A percentile compares a stretch with the other conserved stretches of the same genome.
Evolutionary conservation across 2,888 invertebrate genomes (phyloP).

Genomic region (Drosophila greeni): DNA sequence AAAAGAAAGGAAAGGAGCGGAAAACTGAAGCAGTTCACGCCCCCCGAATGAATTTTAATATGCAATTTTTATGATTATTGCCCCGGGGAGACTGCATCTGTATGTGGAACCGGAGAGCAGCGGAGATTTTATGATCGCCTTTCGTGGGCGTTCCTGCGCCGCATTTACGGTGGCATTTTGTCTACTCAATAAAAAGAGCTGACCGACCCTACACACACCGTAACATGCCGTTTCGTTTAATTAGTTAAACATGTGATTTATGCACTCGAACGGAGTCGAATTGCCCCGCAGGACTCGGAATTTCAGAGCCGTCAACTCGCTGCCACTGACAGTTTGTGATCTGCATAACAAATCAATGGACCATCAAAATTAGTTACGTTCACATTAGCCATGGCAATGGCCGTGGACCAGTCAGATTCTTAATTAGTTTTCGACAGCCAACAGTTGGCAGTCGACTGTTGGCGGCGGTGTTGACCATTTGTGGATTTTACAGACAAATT

Average conservation of each 20-base stretch:
- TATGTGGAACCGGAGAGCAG: constrained; percentile 22
- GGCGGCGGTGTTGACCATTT: neutral
- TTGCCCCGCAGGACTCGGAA: constrained; percentile 11
- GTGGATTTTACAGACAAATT: neutral
- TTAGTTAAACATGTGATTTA: constrained; percentile 62
- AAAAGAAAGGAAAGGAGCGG: neutral
- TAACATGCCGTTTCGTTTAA: constrained; percentile 56
- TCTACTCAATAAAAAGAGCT: constrained; percentile 36
- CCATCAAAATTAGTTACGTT: constrained; percentile 46
- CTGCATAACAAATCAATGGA: constrained; percentile 51
- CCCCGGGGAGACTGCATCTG: constrained; percentile 26
- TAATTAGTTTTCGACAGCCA: constrained; percentile 47
- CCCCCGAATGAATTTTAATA: constrained; percentile 59
- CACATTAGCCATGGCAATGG: constrained; percentile 36
- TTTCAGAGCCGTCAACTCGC: neutral
- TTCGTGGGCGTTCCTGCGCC: constrained; percentile 39
- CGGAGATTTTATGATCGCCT: constrained; percentile 46
- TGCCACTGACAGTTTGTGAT: constrained; percentile 19
- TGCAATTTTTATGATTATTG: constrained; percentile 62
- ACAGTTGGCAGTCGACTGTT: constrained; percentile 12
- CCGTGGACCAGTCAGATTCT: constrained; percentile 41
- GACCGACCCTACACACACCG: constrained; percentile 35
- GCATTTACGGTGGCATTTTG: constrained; percentile 55
- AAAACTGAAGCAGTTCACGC: constrained; percentile 42
- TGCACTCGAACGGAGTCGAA: constrained; percentile 23